A percentile compares a stretch with the other conserved stretches of the same genome.
phyloP scores from a whole-genome alignment of 2,113 vertebrate genomes.

The Gallinago undulata region DNA sequence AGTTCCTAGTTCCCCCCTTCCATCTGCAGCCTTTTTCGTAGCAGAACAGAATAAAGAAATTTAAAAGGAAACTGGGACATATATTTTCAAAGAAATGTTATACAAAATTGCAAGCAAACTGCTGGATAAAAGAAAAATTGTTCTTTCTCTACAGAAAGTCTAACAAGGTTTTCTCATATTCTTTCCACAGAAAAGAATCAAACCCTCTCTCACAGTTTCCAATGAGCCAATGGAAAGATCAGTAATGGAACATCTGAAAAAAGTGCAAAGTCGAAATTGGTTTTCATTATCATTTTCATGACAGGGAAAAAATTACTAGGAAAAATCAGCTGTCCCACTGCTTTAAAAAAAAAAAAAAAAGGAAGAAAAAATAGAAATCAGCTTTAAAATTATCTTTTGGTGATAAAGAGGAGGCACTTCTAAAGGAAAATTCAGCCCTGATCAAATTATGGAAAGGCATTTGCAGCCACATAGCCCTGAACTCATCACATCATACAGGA shows the following conservation, averaged over 20 bases:
- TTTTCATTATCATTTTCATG: constrained; percentile 5
- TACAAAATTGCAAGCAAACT: constrained; percentile 26
- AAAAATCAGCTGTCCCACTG: constrained; percentile 3
- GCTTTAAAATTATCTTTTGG: neutral
- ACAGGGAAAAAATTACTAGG: neutral
- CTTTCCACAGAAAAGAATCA: constrained; percentile 26
- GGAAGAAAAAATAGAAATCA: neutral
- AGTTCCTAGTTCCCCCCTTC: constrained; percentile 38
- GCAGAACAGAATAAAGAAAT: constrained; percentile 16
- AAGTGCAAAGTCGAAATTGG: neutral
- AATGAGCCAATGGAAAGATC: neutral
- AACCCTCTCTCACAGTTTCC: constrained; percentile 27
- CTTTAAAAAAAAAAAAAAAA: neutral
- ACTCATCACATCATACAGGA: neutral
- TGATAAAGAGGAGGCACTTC: neutral
- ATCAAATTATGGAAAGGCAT: neutral
- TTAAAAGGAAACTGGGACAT: constrained; percentile 6
- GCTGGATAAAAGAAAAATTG: constrained; percentile 11
- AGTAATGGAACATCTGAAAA: constrained; percentile 17
- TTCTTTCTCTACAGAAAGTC: neutral
- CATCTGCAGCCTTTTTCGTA: constrained; percentile 46
- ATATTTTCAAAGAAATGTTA: constrained; percentile 20
- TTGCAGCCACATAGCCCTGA: neutral
- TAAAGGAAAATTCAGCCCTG: constrained; percentile 16
- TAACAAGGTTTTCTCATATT: neutral